phyloP scores from a whole-genome alignment of 2,113 vertebrate species.

The Gambusia affinis region DNA sequence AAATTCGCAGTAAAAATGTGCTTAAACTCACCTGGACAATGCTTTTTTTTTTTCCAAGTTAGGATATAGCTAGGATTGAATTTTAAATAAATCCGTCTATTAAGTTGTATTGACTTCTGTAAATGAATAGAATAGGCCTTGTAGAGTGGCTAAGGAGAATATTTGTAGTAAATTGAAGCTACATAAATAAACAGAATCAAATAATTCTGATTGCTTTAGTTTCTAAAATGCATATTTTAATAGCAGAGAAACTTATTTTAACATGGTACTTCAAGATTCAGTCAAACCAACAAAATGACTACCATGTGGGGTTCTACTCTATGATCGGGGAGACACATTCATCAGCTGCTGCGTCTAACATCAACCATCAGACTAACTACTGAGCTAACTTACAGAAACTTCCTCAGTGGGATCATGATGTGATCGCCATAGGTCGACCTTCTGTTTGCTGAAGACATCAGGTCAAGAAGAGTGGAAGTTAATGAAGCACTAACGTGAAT shows the following conservation, averaged over 20 bases:
- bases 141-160: neutral
- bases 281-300: constrained; percentile 12
- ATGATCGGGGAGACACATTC: constrained; percentile 5
- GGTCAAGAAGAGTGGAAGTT: constrained; percentile 56
- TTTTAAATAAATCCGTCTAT: neutral
- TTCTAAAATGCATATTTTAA: too few species aligned
- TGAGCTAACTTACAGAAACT: constrained; percentile 67
- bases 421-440: constrained; percentile 64
- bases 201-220: neutral
- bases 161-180: neutral
- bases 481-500: constrained; percentile 38
- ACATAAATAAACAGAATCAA: neutral
- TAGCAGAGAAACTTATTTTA: neutral
- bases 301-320: constrained; percentile 40
- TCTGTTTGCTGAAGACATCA: constrained; percentile 70
- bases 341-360: neutral
- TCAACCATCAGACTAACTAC: constrained; percentile 36
- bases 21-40: neutral
- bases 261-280: neutral
- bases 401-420: constrained; percentile 65
- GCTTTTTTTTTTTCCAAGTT: neutral
- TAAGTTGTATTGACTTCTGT: neutral
- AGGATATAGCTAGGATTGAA: neutral
- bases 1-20: too few species aligned
- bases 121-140: too few species aligned